These are phyloP conservation scores for Eleginops maclovinus DNA, from an alignment of 2,113 vertebrate species.

Conservation along the genomic window DNA sequence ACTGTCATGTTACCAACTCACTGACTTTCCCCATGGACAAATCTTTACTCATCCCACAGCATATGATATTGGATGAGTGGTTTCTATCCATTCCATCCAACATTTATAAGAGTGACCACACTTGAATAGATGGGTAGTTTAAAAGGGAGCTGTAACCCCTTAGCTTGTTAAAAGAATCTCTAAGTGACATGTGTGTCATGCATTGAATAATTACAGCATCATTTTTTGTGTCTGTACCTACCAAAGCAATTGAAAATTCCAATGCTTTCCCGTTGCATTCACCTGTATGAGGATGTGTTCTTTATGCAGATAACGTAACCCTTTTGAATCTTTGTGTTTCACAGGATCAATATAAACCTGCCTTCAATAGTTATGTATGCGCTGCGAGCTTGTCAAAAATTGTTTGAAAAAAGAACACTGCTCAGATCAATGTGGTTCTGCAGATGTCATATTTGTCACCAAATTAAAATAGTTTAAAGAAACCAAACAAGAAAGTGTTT, in stretches of 20 bases:
- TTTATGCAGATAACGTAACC: background rate
- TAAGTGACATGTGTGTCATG: background rate
- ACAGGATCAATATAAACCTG: background rate
- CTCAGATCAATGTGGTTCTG: background rate
- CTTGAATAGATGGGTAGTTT: background rate
- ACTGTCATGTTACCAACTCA: conserved; percentile 37
- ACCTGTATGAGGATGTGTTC: background rate
- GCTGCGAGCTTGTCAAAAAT: background rate
- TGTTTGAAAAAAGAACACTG: background rate
- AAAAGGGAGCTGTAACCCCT: background rate
- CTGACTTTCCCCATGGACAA: conserved; percentile 28
- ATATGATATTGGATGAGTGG: background rate
- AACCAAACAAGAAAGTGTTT: too few relatives aligned
- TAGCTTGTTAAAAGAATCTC: background rate
- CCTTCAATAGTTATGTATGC: background rate
- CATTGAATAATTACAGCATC: background rate
- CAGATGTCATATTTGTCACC: background rate
- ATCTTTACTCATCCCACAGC: background rate
- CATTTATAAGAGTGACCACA: background rate
- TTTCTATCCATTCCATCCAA: conserved; percentile 13
- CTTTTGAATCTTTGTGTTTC: background rate
- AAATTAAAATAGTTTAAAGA: too few relatives aligned
- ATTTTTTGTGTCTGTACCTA: background rate
- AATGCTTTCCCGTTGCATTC: background rate
- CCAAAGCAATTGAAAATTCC: background rate